phyloP scores from a whole-genome alignment of 2,113 vertebrate genomes.

The Aramus guarauna region DNA sequence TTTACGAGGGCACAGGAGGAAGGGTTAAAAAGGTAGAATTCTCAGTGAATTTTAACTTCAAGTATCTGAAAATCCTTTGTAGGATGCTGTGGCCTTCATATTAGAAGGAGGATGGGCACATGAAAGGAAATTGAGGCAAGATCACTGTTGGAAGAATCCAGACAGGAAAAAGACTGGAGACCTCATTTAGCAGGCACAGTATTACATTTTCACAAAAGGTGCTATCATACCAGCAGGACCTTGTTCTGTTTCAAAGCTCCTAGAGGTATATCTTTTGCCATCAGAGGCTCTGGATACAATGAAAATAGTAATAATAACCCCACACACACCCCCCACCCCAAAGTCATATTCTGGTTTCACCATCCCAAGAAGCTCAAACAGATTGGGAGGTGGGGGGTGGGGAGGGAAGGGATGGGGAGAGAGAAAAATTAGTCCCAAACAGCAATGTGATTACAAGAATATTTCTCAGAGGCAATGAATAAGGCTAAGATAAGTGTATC shows the following conservation, averaged over 20 bases:
- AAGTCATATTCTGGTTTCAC: not conserved
- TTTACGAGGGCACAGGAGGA: not conserved
- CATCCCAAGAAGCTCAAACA: not conserved
- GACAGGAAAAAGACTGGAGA: not conserved
- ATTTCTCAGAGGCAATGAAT: not conserved
- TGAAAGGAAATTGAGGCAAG: not conserved
- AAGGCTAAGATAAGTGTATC: not conserved
- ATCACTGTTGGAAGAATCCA: not conserved
- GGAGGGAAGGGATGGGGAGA: rapidly evolving
- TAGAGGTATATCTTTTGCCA: not conserved
- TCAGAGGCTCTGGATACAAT: not conserved
- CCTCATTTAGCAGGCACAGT: not conserved
- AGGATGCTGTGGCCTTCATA: not conserved
- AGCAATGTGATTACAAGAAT: not conserved
- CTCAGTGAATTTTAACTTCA: not conserved
- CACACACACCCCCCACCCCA: rapidly evolving
- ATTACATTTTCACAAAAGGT: not conserved
- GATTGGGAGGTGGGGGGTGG: rapidly evolving
- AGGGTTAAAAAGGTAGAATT: not conserved
- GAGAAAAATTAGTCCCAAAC: not conserved
- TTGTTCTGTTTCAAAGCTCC: not conserved
- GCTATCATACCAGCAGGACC: not conserved
- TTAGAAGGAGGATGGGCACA: not conserved
- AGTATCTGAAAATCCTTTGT: not conserved
- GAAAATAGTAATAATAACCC: not conserved